Base-by-base conservation (phyloP, 2,797 vertebrate species). In the Semotilus atromaculatus region DNA sequence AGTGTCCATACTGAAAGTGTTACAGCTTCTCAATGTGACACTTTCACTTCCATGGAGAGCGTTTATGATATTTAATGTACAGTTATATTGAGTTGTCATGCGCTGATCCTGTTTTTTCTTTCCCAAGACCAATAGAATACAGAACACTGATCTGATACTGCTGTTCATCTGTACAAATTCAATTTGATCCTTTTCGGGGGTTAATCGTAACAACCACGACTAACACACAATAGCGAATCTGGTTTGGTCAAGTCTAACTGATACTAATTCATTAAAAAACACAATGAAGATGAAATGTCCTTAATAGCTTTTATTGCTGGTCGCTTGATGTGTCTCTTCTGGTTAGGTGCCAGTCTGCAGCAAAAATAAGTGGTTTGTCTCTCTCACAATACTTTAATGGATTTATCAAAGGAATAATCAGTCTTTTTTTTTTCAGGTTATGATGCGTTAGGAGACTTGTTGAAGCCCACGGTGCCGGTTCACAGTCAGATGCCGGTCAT, bases 381-480 rank as follows among this genome's bases (percentile, higher is more conserved):
- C 31, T 51, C 5, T 53, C 5, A 7, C 40, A 26, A 38, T 64
- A 23, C 21, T 58, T 34, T 1, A 40, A 5, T 23, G 18, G 8
- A 13, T 71, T 66, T 26, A 19, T 51, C 23, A 21, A 14, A 38
- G 7, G 38, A 26, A 18, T 43, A 74, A 74, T 34, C 36, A 36
- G 26, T 84, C 8, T 23, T 19, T 55, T 74, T 45, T 43, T 29
- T 51, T 19, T 14, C 92, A 97, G 96, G 89, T 90, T 95, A 95
- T 74, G 92, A 96, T 87, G 92, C 91, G 87, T 90, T 95, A 81
- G 96, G 95, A 84, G 95, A 96, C 81, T 91, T 97, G 71, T 91
- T 97, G 91, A 97, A 97, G 92, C 95, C 96, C 70, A 94, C 93
- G 1, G 86, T 96, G 86, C 91, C 94, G 55, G 88, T 93, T 67